A percentile compares a stretch with the other conserved stretches of the same genome.
Evolutionary conservation across 2,888 invertebrate species (phyloP).

Genomic region (Bombylius discolor): DNA sequence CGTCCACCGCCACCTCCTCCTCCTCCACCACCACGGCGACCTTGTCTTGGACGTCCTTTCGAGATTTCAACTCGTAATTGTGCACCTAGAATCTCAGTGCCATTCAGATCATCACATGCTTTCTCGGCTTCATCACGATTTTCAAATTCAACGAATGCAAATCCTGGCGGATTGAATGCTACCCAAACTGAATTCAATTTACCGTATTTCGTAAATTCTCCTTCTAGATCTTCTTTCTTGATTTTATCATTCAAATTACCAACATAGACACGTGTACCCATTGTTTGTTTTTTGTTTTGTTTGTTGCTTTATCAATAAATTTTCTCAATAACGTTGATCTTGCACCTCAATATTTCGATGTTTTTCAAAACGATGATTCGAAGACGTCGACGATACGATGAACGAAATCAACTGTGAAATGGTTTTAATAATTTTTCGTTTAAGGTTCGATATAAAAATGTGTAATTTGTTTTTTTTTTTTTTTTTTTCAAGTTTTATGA

Average conservation of each 20-base stretch:
- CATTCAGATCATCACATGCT: slow-evolving; percentile 72
- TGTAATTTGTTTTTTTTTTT: no score
- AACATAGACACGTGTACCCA: slow-evolving; percentile 69
- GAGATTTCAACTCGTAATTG: slow-evolving; percentile 81
- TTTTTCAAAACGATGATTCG: background rate
- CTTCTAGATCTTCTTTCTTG: slow-evolving; percentile 83
- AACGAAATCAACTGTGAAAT: no score
- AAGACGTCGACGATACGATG: background rate
- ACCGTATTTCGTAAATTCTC: slow-evolving; percentile 83
- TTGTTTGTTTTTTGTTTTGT: slow-evolving; percentile 11
- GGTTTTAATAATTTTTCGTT: background rate
- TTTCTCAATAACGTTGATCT: no score
- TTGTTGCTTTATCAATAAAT: background rate
- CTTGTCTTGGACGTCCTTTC: slow-evolving; percentile 61
- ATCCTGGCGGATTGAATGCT: slow-evolving; percentile 87
- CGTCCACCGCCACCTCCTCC: slow-evolving; percentile 40
- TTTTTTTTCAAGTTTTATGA: no score
- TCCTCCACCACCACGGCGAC: slow-evolving; percentile 42
- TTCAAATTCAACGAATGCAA: slow-evolving; percentile 87
- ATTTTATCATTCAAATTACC: slow-evolving; percentile 79
- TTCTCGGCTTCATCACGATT: slow-evolving; percentile 79
- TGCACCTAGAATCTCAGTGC: slow-evolving; percentile 74
- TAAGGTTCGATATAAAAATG: background rate
- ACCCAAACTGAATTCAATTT: slow-evolving; percentile 85
- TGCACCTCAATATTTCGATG: background rate